Evolutionary conservation across 2,888 invertebrate genomes (phyloP).

Genomic region (Lordiphosa fenestrarum): DNA sequence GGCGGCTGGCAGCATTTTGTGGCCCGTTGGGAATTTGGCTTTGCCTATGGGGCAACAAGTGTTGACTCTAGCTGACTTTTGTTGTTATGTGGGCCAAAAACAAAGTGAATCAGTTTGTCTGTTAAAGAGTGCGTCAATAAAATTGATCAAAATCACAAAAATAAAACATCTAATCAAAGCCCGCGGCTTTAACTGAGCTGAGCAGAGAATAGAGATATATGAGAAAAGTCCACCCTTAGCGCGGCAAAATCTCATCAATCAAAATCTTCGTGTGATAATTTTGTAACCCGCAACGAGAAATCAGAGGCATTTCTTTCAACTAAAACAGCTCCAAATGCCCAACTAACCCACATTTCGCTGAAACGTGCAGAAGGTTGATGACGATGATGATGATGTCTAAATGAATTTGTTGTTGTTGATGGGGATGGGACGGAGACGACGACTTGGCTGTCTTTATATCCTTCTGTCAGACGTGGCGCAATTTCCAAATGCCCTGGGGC

Average conservation of each 20-base stretch:
- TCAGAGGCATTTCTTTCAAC: slow-evolving; percentile 63
- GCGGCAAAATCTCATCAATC: slow-evolving; percentile 62
- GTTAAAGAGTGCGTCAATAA: too few species aligned
- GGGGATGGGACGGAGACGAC: neutral
- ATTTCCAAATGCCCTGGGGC: slow-evolving; percentile 51
- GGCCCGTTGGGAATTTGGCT: slow-evolving; percentile 10
- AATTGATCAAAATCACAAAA: slow-evolving; percentile 15
- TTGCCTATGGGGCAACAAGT: slow-evolving; percentile 36
- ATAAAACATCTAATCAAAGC: slow-evolving; percentile 55
- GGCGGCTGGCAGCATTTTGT: slow-evolving; percentile 17
- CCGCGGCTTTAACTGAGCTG: slow-evolving; percentile 37
- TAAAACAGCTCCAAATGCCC: slow-evolving; percentile 40
- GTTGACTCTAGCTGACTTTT: slow-evolving; percentile 28
- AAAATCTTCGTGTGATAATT: slow-evolving; percentile 68
- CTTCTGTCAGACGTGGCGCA: slow-evolving; percentile 45
- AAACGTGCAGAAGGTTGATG: slow-evolving; percentile 32
- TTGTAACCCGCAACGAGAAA: slow-evolving; percentile 59
- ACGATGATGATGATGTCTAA: slow-evolving; percentile 41
- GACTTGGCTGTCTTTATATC: slow-evolving; percentile 37
- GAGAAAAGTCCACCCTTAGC: slow-evolving; percentile 25
- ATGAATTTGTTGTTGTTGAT: slow-evolving; percentile 36
- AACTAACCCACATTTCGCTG: slow-evolving; percentile 64
- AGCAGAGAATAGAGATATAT: slow-evolving; percentile 5
- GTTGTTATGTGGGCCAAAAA: slow-evolving; percentile 4
- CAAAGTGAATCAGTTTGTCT: slow-evolving; percentile 5